Conservation (phyloP, 2,797 vertebrate genomes). For the Lacerta viridis region DNA sequence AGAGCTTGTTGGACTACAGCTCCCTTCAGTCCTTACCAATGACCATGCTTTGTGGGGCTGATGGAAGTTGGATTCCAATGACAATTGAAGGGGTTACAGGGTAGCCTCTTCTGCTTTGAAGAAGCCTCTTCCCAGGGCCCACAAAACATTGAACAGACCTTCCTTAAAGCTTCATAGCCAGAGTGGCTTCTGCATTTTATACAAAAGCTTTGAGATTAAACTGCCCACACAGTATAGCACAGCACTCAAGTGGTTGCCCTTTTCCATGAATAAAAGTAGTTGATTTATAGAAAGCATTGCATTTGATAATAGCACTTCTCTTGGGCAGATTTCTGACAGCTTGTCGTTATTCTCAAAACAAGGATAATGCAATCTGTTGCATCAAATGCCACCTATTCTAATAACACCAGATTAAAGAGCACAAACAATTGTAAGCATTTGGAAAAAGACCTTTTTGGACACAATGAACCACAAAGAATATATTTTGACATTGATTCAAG, state of each 20-base stretch:
- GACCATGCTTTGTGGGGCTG: too few species aligned
- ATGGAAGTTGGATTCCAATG: too few species aligned
- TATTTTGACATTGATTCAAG: constrained; percentile 37
- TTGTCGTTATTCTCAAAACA: constrained; percentile 33
- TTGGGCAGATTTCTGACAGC: constrained; percentile 7
- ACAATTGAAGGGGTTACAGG: too few species aligned
- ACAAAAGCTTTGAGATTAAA: not conserved
- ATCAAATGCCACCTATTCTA: constrained; percentile 22
- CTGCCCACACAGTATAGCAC: not conserved
- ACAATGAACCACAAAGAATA: constrained; percentile 32
- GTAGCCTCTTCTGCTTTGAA: not conserved
- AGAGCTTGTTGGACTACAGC: too few species aligned
- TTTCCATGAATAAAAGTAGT: not conserved
- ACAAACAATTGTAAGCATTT: not conserved
- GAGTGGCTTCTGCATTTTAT: not conserved
- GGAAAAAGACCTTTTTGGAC: not conserved
- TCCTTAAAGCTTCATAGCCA: not conserved
- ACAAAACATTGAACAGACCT: not conserved
- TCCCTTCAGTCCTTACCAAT: too few species aligned
- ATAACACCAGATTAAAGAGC: constrained; percentile 11
- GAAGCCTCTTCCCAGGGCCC: not conserved
- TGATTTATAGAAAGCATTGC: not conserved
- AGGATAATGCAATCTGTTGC: constrained; percentile 33
- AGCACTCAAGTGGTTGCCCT: not conserved
- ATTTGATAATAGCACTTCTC: not conserved